Percentiles rank a stretch among this genome's conserved stretches.
phyloP scores from a whole-genome alignment of 2,888 invertebrate genomes.

The Camptogramma bilineatum region DNA sequence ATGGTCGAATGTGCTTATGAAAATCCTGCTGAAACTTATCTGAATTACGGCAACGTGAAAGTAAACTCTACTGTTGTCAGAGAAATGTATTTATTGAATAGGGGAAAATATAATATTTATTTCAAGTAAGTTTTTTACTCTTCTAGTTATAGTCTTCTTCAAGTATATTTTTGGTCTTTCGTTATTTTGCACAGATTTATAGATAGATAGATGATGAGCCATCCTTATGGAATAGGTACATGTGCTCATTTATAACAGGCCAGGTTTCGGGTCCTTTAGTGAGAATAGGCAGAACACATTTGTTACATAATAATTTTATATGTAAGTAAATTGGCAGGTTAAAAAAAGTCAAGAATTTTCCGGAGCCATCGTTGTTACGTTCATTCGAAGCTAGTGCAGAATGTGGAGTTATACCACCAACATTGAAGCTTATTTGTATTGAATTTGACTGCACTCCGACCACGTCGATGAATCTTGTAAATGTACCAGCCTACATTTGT shows the following conservation, averaged over 20 bases:
- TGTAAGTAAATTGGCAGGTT: conserved; percentile 52
- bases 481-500: conserved; percentile 74
- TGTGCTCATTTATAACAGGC: too few relatives aligned
- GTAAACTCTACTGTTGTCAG: conserved; percentile 77
- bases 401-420: conserved; percentile 66
- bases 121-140: conserved; percentile 71
- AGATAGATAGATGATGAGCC: too few relatives aligned
- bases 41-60: conserved; percentile 86
- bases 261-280: too few relatives aligned
- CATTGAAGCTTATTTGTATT: conserved; percentile 59
- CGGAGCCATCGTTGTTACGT: conserved; percentile 69
- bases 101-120: conserved; percentile 84
- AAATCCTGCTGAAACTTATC: conserved; percentile 68
- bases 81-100: conserved; percentile 83
- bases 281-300: too few relatives aligned
- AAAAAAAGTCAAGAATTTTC: conserved; percentile 78
- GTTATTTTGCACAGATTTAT: too few relatives aligned
- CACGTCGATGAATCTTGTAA: conserved; percentile 71
- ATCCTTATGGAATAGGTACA: too few relatives aligned
- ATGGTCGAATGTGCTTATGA: conserved; percentile 82
- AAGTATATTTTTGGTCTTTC: not conserved
- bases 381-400: conserved; percentile 69
- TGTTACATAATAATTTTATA: not conserved
- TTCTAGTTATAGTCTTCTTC: too few relatives aligned
- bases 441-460: conserved; percentile 76